These are phyloP conservation scores for Semnornis frantzii DNA, from an alignment of 2,113 vertebrate species.

Conservation along the genomic window DNA sequence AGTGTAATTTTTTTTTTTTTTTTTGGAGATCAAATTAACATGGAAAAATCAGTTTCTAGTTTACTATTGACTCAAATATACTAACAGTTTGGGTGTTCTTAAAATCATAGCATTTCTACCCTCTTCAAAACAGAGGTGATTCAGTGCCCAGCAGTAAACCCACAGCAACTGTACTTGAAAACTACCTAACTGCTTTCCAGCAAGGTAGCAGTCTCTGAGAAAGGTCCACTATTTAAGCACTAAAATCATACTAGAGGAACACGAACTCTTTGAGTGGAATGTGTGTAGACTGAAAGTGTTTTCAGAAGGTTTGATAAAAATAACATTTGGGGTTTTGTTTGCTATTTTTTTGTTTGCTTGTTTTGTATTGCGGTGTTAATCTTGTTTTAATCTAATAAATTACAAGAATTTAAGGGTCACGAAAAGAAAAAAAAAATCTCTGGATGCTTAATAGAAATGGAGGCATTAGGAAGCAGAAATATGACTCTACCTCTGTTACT, in stretches of 20 bases:
- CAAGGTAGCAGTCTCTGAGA: neutral
- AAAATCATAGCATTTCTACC: neutral
- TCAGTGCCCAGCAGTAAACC: neutral
- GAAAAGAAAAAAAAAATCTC: neutral
- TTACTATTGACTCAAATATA: neutral
- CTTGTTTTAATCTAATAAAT: neutral
- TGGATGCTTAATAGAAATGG: neutral
- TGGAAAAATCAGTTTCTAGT: constrained; percentile 18
- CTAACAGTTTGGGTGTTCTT: neutral
- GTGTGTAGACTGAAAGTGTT: neutral
- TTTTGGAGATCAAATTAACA: neutral
- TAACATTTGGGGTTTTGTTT: neutral
- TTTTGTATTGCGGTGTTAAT: neutral
- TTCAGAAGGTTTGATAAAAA: neutral
- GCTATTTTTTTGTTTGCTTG: too few relatives aligned
- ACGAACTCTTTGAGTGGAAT: neutral
- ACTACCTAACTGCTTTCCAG: neutral
- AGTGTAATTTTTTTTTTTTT: neutral
- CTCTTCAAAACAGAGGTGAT: neutral
- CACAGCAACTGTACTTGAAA: neutral
- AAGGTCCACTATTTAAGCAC: neutral
- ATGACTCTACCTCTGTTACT: neutral
- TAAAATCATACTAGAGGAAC: neutral
- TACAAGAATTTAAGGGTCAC: neutral
- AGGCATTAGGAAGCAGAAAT: neutral